A percentile compares a stretch with the other conserved stretches of the same genome.
phyloP scores from a whole-genome alignment of 2,888 invertebrate genomes.

The Polymixis lichenea region DNA sequence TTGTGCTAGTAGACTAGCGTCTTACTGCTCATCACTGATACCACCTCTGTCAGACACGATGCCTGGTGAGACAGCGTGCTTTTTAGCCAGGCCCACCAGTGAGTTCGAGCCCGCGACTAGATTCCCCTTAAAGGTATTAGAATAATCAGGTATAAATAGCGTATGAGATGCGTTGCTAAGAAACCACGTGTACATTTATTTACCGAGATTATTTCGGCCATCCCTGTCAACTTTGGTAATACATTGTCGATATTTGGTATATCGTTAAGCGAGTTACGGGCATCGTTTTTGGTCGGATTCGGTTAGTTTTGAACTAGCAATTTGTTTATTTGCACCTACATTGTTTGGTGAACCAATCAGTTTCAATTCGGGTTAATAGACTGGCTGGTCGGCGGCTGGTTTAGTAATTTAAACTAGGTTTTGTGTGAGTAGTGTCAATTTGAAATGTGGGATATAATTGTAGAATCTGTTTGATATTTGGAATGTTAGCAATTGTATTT shows the following conservation, averaged over 20 bases:
- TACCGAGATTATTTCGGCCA: slow-evolving; percentile 25
- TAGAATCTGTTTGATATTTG: slow-evolving; percentile 1
- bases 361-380: slow-evolving; percentile 51
- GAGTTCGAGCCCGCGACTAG: no score
- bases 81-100: no score
- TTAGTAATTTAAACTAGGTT: slow-evolving; percentile 39
- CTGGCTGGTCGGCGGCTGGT: slow-evolving; percentile 8
- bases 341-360: slow-evolving; percentile 60
- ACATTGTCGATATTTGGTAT: slow-evolving; percentile 67
- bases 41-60: no score
- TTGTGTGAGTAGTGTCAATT: slow-evolving; percentile 16
- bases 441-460: slow-evolving; percentile 2
- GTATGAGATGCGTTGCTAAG: not conserved
- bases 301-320: slow-evolving; percentile 64
- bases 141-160: not conserved
- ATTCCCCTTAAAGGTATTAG: no score
- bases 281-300: slow-evolving; percentile 61
- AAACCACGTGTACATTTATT: not conserved
- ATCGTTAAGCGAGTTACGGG: slow-evolving; percentile 64
- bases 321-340: slow-evolving; percentile 66
- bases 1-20: no score
- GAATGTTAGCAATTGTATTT: not conserved
- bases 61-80: no score
- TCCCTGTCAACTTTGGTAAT: slow-evolving; percentile 55
- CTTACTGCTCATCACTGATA: no score